Evolutionary conservation across 1,140 invertebrate species (phyloP).

Genomic region (Thaumetopoea pityocampa): DNA sequence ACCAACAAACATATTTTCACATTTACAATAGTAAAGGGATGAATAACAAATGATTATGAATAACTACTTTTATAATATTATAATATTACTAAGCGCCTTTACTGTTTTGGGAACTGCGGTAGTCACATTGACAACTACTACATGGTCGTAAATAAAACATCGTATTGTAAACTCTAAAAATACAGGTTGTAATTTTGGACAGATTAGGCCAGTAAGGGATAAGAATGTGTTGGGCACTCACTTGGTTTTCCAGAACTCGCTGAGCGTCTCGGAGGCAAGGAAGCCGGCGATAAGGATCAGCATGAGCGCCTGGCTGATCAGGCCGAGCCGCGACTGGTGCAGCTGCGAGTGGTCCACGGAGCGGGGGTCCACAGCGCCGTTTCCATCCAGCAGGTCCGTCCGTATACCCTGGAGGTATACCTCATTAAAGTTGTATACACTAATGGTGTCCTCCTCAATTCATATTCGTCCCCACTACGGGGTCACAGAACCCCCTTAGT

Average conservation of each 20-base stretch:
- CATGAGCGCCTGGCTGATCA: constrained; percentile 91
- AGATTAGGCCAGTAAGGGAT: no score
- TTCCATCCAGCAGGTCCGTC: constrained; percentile 44
- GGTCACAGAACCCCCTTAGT: not conserved
- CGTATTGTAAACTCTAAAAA: no score
- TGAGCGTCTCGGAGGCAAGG: constrained; percentile 91
- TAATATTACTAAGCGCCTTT: no score
- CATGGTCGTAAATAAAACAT: no score
- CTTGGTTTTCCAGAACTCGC: constrained; percentile 92
- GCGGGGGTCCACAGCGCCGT: constrained; percentile 59
- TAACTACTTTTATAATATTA: no score
- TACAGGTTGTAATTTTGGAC: no score
- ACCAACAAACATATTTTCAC: no score
- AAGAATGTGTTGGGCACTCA: no score
- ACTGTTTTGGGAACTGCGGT: no score
- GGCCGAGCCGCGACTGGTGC: constrained; percentile 91
- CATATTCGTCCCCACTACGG: not conserved
- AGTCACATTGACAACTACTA: no score
- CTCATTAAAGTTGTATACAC: not conserved
- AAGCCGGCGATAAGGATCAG: constrained; percentile 91
- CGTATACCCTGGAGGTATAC: constrained; percentile 40
- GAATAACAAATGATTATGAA: no score
- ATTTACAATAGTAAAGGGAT: no score
- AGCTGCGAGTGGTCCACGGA: constrained; percentile 91
- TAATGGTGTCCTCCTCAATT: not conserved